These are phyloP conservation scores for Syncerus caffer DNA, from an alignment of 2,797 vertebrate genomes.

Conservation along the genomic window DNA sequence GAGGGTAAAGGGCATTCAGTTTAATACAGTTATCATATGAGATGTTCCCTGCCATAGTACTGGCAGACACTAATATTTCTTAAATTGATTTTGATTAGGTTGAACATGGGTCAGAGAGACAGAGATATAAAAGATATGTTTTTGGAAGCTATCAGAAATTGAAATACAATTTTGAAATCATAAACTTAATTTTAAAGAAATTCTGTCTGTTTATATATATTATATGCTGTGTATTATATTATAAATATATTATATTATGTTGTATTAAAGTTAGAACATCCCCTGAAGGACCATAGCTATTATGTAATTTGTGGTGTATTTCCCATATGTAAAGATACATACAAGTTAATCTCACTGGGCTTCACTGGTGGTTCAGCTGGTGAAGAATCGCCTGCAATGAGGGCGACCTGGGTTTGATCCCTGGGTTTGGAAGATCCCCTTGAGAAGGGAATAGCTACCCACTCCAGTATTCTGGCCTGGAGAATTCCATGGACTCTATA, in stretches of 20 bases:
- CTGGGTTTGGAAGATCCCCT: background rate
- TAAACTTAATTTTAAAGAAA: background rate
- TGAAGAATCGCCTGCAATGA: background rate
- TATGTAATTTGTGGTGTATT: background rate
- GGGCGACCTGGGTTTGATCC: rapidly evolving
- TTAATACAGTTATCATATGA: background rate
- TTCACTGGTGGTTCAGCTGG: background rate
- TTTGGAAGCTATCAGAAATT: background rate
- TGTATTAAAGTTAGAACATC: background rate
- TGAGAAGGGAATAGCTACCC: background rate
- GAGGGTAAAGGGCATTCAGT: background rate
- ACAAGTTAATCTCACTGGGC: background rate
- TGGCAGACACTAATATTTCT: background rate
- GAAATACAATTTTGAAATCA: background rate
- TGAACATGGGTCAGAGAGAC: background rate
- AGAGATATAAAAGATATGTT: background rate
- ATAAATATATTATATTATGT: background rate
- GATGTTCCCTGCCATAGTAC: background rate
- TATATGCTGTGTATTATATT: background rate
- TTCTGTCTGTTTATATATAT: background rate
- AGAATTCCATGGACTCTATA: background rate
- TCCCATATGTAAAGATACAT: background rate
- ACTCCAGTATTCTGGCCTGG: background rate
- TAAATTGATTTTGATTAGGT: background rate
- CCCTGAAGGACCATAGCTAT: background rate